phyloP scores from a whole-genome alignment of 1,140 invertebrate genomes.

The Conus ventricosus region DNA sequence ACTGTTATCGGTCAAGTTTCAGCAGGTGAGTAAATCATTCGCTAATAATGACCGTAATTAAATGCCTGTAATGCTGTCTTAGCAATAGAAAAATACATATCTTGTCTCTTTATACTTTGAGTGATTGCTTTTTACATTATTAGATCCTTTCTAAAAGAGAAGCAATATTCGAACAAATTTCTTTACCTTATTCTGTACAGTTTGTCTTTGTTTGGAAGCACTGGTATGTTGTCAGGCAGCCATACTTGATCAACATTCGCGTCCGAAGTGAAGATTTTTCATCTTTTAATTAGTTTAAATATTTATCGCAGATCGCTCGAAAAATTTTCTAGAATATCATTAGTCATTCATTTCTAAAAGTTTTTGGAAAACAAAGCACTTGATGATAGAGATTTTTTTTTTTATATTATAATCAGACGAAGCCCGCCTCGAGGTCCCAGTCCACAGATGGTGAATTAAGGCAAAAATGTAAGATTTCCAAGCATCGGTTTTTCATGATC shows the following conservation, averaged over 20 bases:
- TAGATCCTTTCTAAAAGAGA: too few species aligned
- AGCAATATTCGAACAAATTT: not conserved
- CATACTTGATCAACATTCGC: conserved; percentile 29
- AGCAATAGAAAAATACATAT: not conserved
- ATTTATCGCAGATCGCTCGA: too few species aligned
- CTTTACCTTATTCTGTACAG: not conserved
- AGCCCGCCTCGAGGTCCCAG: too few species aligned
- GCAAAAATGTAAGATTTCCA: too few species aligned
- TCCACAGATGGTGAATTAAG: too few species aligned
- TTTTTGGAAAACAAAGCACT: too few species aligned
- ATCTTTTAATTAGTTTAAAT: not conserved
- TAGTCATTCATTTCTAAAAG: too few species aligned
- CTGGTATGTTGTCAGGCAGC: conserved; percentile 36
- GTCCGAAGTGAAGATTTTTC: not conserved
- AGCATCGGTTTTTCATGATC: too few species aligned
- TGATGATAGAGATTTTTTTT: too few species aligned
- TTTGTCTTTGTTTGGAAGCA: conserved; percentile 11
- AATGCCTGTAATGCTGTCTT: not conserved
- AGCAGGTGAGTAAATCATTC: not conserved
- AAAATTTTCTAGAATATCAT: too few species aligned
- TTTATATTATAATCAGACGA: too few species aligned
- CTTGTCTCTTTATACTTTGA: not conserved
- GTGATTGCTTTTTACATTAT: not conserved
- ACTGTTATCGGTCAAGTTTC: not conserved
- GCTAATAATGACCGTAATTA: not conserved